A percentile compares a stretch with the other conserved stretches of the same genome.
phyloP scores from a whole-genome alignment of 35 echinoderm and acorn worm genomes.

The Amphiura filiformis region DNA sequence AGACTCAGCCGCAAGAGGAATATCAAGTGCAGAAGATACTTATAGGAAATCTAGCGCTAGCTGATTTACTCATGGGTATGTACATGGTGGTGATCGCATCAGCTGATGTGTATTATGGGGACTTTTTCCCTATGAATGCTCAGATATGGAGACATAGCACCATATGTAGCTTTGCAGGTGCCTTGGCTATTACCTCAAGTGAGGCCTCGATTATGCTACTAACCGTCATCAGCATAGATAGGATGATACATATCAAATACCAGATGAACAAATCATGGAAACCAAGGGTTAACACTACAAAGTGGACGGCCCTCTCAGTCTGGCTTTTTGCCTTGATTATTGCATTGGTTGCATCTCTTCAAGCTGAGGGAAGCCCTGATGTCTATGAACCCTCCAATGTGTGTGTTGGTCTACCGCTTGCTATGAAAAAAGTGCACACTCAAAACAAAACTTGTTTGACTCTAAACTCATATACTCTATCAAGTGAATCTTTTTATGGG shows the following conservation, averaged over 20 bases:
- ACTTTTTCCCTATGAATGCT: neutral
- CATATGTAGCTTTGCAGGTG: neutral
- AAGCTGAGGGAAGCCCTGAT: neutral
- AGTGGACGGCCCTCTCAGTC: neutral
- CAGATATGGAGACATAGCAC: neutral
- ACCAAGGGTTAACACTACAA: neutral
- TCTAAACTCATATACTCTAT: neutral
- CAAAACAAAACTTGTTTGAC: neutral
- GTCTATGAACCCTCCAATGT: neutral
- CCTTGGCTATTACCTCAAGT: neutral
- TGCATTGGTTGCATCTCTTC: neutral
- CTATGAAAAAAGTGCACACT: neutral
- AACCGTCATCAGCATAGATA: neutral
- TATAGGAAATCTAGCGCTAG: neutral
- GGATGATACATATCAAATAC: neutral
- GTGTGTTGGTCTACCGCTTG: neutral
- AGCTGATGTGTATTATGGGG: neutral
- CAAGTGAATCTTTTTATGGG: neutral
- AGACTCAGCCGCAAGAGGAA: neutral
- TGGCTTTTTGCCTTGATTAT: neutral
- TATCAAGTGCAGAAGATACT: constrained; percentile 3
- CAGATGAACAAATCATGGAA: constrained; percentile 1
- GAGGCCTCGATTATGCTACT: neutral
- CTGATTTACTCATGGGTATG: neutral
- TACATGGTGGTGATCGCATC: neutral